A percentile compares a stretch with the other conserved stretches of the same genome.
Conservation (phyloP, 2,888 invertebrate species). For the Apantesis nais region DNA sequence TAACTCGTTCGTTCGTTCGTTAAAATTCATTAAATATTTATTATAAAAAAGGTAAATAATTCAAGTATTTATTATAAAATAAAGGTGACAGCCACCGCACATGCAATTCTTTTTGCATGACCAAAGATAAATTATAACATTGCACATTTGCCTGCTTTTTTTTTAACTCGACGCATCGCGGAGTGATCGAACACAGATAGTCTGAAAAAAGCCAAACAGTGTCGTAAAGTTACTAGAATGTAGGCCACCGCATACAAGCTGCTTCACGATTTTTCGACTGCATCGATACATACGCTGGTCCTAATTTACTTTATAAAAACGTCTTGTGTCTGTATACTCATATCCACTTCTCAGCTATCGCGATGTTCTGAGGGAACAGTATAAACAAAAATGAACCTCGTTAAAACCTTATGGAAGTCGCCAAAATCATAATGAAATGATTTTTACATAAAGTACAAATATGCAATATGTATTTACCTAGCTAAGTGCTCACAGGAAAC, state of each 20-base stretch:
- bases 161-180: neutral
- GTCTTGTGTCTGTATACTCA: neutral
- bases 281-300: neutral
- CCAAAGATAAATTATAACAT: too few relatives aligned
- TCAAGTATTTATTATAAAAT: neutral
- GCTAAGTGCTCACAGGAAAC: slow-evolving; percentile 4
- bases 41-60: neutral
- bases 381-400: neutral
- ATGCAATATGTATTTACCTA: neutral
- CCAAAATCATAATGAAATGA: neutral
- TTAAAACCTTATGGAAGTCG: neutral
- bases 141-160: neutral
- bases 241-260: neutral
- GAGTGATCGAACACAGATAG: neutral
- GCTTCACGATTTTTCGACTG: neutral
- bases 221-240: neutral
- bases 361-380: neutral
- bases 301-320: neutral
- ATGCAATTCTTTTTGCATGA: neutral
- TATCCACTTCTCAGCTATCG: neutral
- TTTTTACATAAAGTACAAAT: neutral
- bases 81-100: neutral
- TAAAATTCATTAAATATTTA: too few relatives aligned
- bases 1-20: too few relatives aligned
- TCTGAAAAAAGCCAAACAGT: neutral